phyloP scores from a whole-genome alignment of 2,113 vertebrate species.

The Chionomys nivalis region DNA sequence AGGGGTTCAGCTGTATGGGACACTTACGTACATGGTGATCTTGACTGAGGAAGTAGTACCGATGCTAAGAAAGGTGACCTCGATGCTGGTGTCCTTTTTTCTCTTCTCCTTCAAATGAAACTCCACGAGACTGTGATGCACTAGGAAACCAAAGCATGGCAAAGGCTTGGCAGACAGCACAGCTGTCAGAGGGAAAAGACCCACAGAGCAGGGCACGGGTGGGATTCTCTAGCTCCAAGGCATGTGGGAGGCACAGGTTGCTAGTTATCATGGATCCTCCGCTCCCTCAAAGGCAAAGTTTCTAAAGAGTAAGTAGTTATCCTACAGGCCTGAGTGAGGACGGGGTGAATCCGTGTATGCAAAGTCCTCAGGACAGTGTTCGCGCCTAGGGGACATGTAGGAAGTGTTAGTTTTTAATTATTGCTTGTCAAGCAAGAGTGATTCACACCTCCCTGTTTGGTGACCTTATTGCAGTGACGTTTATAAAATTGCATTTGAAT shows the following conservation, averaged over 20 bases:
- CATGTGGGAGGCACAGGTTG: background rate
- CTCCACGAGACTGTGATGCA: conserved; percentile 86
- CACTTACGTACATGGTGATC: conserved; percentile 86
- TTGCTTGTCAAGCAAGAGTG: background rate
- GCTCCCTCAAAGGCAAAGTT: background rate
- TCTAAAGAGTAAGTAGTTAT: background rate
- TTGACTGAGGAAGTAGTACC: conserved; percentile 74
- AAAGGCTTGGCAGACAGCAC: background rate
- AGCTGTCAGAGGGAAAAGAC: background rate
- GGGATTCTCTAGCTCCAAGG: background rate
- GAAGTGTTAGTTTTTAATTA: background rate
- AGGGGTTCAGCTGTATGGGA: background rate
- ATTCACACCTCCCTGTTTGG: background rate
- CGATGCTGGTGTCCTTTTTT: conserved; percentile 78
- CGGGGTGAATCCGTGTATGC: background rate
- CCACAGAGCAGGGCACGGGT: background rate
- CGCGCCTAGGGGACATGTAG: background rate
- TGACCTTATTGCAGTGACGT: background rate
- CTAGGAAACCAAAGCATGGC: conserved; percentile 78
- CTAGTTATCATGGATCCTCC: background rate
- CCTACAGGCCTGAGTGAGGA: background rate
- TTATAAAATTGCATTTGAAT: background rate
- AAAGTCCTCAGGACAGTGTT: background rate
- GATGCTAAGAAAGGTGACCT: conserved; percentile 82
- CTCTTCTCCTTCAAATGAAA: conserved; percentile 83